These are phyloP conservation scores for Ancistrus triradiatus DNA, from an alignment of 2,113 vertebrate genomes.

Conservation along the genomic window DNA sequence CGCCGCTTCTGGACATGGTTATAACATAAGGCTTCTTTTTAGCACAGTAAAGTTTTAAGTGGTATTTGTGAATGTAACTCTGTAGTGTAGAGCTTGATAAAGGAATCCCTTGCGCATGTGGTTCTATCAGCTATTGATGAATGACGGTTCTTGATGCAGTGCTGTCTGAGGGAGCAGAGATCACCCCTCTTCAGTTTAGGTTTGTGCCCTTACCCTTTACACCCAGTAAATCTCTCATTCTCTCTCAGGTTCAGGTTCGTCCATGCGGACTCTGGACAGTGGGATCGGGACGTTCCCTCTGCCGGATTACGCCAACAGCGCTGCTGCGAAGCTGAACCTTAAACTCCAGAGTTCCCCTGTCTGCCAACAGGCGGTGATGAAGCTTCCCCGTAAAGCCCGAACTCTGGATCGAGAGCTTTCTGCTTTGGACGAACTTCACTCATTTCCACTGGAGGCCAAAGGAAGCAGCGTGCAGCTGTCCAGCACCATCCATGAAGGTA, in stretches of 20 bases:
- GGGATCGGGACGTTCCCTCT: slow-evolving; percentile 93
- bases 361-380: neutral
- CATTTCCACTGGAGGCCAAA: neutral
- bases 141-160: too few species aligned
- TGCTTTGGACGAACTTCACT: neutral
- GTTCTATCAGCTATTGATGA: too few species aligned
- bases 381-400: neutral
- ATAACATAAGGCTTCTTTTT: too few species aligned
- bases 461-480: neutral
- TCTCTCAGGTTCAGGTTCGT: slow-evolving; percentile 75
- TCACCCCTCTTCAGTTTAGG: too few species aligned
- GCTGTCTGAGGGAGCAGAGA: too few species aligned
- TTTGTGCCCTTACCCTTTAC: too few species aligned
- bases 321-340: slow-evolving; percentile 74
- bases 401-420: neutral
- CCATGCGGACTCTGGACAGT: slow-evolving; percentile 91
- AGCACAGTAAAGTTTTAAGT: too few species aligned
- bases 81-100: too few species aligned
- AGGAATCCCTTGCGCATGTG: too few species aligned
- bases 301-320: slow-evolving; percentile 79
- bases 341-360: slow-evolving; percentile 65
- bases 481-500: neutral
- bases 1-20: too few species aligned
- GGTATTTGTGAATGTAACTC: too few species aligned
- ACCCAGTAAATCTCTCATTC: too few species aligned